Base-by-base conservation (phyloP, 2,888 invertebrate genomes). In the Euzophera pinguis region DNA sequence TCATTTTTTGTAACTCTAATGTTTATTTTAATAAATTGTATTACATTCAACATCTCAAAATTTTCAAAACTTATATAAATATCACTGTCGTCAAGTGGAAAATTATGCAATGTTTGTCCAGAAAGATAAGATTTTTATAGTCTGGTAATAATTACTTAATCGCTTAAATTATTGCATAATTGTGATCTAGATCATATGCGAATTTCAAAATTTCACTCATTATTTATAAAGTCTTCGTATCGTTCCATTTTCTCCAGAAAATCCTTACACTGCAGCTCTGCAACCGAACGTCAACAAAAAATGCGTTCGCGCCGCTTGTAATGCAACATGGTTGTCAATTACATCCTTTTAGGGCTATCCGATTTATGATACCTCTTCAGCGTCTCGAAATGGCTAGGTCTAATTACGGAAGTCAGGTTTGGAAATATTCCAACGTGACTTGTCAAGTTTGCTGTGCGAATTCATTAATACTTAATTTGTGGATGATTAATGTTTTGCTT, bases 351-450 rank as follows among this genome's bases (percentile, higher is more conserved):
- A 50, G 16, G 39, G 49, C 32, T 16, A 27, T 39, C 39, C 10
- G 39, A 50, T 50, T 50, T 50, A 50, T 50, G 49, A 50, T 38
- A 13, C 39, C 29, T 50, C 49, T 39, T 50, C 49, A 13, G 39
- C 16, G 13, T 48, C 48, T 50, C 10, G 29, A 32, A 50, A 50
- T 50, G 49, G 49, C 39, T 9, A 39, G 41, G 39, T 50, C 39
- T 50, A 50, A 50, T 50, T 50, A 50, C 39, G 49, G 49, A 50
- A 39, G 49, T 50, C 49, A 10, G 22, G 49, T 39, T 49, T 49
- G 38, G 49, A 50, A 45, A 27, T 27, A 38, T 38, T 27, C 38
- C 29, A 50, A 16, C 49, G 49, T 32, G 49, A 41, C 49, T 41
- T 39, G 49, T 39, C 49, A 50, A 27, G 38, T 14, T 2, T 10